Evolutionary conservation across 2,797 vertebrate genomes (phyloP).

Genomic region (Masticophis lateralis): DNA sequence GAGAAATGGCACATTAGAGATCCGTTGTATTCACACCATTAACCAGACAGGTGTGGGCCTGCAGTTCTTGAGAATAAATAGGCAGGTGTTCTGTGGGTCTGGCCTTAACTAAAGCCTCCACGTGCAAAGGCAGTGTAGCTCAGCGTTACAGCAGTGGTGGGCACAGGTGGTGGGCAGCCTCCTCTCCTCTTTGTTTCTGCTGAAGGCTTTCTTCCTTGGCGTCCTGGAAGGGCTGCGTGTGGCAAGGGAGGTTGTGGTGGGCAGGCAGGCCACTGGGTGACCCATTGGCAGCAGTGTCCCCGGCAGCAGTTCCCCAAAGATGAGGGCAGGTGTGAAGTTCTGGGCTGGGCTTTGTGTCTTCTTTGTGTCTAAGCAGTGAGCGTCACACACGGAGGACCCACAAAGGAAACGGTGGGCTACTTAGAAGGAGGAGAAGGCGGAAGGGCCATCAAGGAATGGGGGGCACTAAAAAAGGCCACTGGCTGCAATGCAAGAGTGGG

Average conservation of each 20-base stretch:
- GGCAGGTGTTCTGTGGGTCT: not conserved
- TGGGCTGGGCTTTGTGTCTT: not conserved
- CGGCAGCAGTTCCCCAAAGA: not conserved
- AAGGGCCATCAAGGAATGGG: not conserved
- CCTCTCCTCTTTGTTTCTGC: not conserved
- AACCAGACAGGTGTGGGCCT: not conserved
- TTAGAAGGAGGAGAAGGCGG: not conserved
- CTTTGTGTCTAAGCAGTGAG: not conserved
- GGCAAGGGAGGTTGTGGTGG: not conserved
- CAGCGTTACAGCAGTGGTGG: not conserved
- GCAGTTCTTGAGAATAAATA: not conserved
- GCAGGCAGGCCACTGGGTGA: not conserved
- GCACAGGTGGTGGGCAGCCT: not conserved
- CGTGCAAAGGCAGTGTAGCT: not conserved
- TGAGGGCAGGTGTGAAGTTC: not conserved
- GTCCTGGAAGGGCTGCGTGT: not conserved
- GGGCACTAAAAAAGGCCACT: not conserved
- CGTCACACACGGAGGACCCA: not conserved
- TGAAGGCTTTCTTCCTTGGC: not conserved
- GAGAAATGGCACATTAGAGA: not conserved
- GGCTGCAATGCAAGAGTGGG: not conserved
- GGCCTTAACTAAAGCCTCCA: not conserved
- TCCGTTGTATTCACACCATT: not conserved
- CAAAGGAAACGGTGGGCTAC: not conserved
- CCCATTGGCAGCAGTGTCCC: not conserved